Base-by-base conservation (phyloP, 2,888 invertebrate species). In the Drosophila lutescens region DNA sequence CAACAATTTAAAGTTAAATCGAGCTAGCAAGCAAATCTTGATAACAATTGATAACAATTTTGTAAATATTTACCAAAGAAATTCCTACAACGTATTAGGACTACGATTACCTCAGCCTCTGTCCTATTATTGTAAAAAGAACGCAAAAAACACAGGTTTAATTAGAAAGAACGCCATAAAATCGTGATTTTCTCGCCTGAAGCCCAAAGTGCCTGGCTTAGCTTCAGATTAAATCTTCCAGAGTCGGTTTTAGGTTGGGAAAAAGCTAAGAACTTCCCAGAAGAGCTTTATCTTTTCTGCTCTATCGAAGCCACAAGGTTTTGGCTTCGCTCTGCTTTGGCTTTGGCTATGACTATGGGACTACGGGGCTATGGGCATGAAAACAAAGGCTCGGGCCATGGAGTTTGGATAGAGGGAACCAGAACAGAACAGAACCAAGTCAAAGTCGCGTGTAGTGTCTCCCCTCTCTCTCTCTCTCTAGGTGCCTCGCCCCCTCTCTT, bases 381-480 rank as follows among this genome's bases (percentile, higher is more conserved):
- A 57, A 55, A 68, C 57, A 68, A 67, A 57, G 38, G 38, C 34
- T 36, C 30, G 13, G 46, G 20, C 30, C 26, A 40, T 49, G 17
- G 62, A 41, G 49, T 62, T 60, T 62, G 49, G 62, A 63, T 62
- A 36, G 50, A 57, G 55, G 55, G 63, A 66, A 57, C 51, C 68
- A 68, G 46, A 76, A 41, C 41, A 15, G 40, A 40, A 58, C 55
- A 65, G 53, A 56, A 66, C 66, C 57, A 72, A 72, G 72, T 74
- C 66, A 66, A 74, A 66, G 72, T 73, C 72, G 72, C 72, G 74
- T 73, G 66, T 57, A 56, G 71, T 53, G 30, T 41, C 47, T 32
- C 53, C 34, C 34, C 41, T 41, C 30, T 30, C 30, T 8, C 17
- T 10, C 43, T 43, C 6, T 23, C 58, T 30, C 26, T 49, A 32